Evolutionary conservation across 2,797 vertebrate species (phyloP).

Genomic region (Xerus rutilus): DNA sequence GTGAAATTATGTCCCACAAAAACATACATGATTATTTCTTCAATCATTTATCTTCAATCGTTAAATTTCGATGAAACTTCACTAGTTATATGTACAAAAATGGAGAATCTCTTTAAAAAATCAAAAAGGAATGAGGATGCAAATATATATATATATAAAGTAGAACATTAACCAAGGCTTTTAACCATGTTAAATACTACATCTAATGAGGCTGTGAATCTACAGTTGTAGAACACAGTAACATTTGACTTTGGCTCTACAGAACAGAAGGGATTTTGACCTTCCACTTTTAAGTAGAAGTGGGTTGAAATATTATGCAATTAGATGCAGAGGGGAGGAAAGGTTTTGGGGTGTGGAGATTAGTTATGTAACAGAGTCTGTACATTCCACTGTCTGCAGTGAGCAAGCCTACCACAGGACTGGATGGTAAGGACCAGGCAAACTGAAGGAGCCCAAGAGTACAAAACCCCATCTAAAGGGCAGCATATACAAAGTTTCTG

Average conservation of each 20-base stretch:
- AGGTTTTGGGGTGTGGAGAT: background rate
- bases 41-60: background rate
- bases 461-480: accelerated
- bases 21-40: background rate
- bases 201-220: background rate
- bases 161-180: background rate
- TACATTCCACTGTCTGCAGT: accelerated
- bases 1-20: background rate
- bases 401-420: background rate
- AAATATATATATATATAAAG: background rate
- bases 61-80: background rate
- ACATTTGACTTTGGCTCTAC: background rate
- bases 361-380: accelerated
- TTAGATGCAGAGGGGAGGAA: background rate
- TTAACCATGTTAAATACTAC: background rate
- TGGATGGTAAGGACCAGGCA: background rate
- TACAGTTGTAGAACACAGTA: background rate
- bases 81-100: background rate
- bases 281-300: background rate
- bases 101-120: background rate
- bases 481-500: background rate
- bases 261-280: background rate
- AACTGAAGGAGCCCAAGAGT: background rate
- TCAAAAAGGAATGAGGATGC: background rate
- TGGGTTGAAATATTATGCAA: background rate